A percentile compares a stretch with the other conserved stretches of the same genome.
These are phyloP conservation scores for Vanessa cardui DNA, from an alignment of 2,888 invertebrate species.

Conservation along the genomic window DNA sequence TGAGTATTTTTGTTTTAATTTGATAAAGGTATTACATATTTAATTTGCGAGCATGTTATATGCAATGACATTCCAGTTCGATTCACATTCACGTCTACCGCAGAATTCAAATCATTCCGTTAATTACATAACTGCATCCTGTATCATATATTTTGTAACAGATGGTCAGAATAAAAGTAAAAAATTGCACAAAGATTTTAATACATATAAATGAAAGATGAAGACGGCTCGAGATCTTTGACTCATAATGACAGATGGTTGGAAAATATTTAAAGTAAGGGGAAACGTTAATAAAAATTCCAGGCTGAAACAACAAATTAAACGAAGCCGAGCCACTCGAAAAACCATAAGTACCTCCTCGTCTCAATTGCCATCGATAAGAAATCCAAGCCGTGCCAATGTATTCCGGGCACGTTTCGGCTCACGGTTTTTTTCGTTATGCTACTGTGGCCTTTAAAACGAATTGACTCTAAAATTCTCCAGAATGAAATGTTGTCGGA, in stretches of 20 bases:
- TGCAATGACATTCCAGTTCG: conserved; percentile 28
- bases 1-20: too few relatives aligned
- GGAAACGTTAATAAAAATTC: conserved; percentile 82
- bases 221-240: conserved; percentile 15
- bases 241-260: conserved; percentile 29
- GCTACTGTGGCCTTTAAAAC: conserved; percentile 79
- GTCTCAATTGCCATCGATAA: conserved; percentile 83
- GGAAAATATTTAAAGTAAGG: conserved; percentile 75
- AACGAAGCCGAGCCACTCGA: conserved; percentile 82
- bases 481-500: conserved; percentile 81
- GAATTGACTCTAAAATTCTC: conserved; percentile 83
- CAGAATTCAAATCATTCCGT: conserved; percentile 35
- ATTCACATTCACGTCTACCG: conserved; percentile 35
- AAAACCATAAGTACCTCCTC: conserved; percentile 81
- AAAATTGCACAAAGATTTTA: conserved; percentile 9
- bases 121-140: conserved; percentile 19
- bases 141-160: conserved; percentile 8
- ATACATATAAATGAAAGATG: conserved; percentile 8
- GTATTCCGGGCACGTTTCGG: conserved; percentile 81
- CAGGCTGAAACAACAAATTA: conserved; percentile 82
- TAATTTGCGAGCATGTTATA: conserved; percentile 10
- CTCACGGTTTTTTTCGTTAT: conserved; percentile 79
- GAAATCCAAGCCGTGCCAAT: conserved; percentile 81
- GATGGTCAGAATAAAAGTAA: neutral
- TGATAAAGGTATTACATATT: neutral